Percentiles rank a stretch among this genome's conserved stretches.
Evolutionary conservation across 2,888 invertebrate species (phyloP).

Genomic region (Azorinus chamasolen): DNA sequence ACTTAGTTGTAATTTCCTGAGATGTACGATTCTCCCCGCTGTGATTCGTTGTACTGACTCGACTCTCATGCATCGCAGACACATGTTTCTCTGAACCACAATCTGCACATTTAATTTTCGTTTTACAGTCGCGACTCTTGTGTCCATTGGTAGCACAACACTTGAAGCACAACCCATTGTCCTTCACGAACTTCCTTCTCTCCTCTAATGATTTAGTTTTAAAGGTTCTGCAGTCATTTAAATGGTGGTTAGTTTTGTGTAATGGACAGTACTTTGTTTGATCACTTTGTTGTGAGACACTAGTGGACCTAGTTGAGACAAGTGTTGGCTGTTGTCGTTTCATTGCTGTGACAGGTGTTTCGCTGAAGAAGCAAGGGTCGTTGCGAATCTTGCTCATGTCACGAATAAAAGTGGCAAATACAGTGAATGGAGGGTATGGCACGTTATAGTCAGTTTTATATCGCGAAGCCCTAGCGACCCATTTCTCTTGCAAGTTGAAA

Average conservation of each 20-base stretch:
- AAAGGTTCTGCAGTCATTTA: too few species aligned
- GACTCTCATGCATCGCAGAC: neutral
- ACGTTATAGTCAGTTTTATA: constrained; percentile 51
- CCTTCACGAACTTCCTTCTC: too few species aligned
- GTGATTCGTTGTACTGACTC: too few species aligned
- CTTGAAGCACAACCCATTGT: neutral
- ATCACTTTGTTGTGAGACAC: too few species aligned
- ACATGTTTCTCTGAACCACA: neutral
- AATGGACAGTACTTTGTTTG: too few species aligned
- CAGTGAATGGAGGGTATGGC: constrained; percentile 59
- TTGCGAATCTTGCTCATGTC: constrained; percentile 44
- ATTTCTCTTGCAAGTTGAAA: too few species aligned
- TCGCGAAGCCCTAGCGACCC: constrained; percentile 31
- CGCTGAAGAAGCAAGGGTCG: constrained; percentile 50
- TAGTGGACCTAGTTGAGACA: too few species aligned
- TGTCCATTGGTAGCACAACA: neutral
- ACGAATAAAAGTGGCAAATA: constrained; percentile 54
- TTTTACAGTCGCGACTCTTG: neutral
- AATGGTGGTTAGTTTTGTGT: neutral
- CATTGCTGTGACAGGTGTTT: too few species aligned
- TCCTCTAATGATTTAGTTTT: too few species aligned
- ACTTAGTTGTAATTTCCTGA: neutral
- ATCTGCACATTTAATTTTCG: neutral
- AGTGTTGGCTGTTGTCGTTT: too few species aligned
- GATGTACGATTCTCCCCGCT: neutral